A percentile compares a stretch with the other conserved stretches of the same genome.
Evolutionary conservation across 2,113 vertebrate species (phyloP).

Genomic region (Andinoacara biseriatus): DNA sequence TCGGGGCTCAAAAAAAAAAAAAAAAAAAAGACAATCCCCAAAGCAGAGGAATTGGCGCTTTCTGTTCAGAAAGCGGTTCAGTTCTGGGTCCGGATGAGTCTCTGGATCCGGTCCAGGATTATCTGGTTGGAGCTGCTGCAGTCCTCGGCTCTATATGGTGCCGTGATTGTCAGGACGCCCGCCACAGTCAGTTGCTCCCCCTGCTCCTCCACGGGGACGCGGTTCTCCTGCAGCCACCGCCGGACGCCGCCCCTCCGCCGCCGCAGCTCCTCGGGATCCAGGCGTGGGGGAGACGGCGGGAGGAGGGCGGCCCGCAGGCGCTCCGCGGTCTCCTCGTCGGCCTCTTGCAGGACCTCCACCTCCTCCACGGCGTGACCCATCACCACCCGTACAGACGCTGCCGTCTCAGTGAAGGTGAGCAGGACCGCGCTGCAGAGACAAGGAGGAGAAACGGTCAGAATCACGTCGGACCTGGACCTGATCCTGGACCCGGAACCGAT

Average conservation of each 20-base stretch:
- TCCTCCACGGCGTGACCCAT: constrained; percentile 88
- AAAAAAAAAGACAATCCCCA: not conserved
- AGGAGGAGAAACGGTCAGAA: not conserved
- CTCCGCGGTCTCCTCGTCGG: constrained; percentile 59
- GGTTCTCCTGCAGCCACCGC: constrained; percentile 89
- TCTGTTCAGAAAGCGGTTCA: not conserved
- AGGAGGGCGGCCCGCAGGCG: constrained; percentile 76
- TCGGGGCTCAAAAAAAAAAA: not conserved
- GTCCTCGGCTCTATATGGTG: constrained; percentile 88
- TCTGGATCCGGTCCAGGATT: constrained; percentile 89
- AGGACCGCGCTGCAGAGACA: constrained; percentile 84
- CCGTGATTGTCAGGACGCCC: constrained; percentile 83
- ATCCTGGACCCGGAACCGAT: too few species aligned
- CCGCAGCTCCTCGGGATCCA: constrained; percentile 79
- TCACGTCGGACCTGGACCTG: not conserved
- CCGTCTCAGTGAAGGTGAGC: constrained; percentile 78
- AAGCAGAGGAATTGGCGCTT: not conserved
- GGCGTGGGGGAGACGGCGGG: constrained; percentile 36
- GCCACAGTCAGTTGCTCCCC: constrained; percentile 83
- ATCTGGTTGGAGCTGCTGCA: constrained; percentile 92
- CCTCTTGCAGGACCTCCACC: constrained; percentile 81
- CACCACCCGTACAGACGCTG: constrained; percentile 75
- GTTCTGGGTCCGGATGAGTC: constrained; percentile 79
- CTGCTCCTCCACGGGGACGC: constrained; percentile 82
- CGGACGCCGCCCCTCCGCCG: constrained; percentile 74